A percentile compares a stretch with the other conserved stretches of the same genome.
Conservation (phyloP, 2,888 invertebrate genomes). For the Nomada ruficornis region DNA sequence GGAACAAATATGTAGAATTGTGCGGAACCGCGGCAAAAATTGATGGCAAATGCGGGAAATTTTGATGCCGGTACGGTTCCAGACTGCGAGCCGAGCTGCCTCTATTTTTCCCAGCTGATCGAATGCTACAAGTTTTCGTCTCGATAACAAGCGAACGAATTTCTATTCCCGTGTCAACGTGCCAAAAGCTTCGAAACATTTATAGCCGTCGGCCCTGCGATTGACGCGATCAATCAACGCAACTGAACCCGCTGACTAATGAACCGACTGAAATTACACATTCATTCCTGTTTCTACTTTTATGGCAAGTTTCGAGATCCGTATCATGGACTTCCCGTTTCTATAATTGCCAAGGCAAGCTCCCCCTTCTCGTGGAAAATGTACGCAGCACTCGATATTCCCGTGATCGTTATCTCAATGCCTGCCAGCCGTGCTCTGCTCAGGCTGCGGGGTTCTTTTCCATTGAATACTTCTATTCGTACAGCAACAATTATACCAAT, state of each 20-base stretch:
- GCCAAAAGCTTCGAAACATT: conserved; percentile 15
- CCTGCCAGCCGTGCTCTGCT: neutral
- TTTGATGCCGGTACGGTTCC: neutral
- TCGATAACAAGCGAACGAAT: neutral
- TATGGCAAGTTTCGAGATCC: too few species aligned
- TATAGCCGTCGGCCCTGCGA: neutral
- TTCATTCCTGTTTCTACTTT: neutral
- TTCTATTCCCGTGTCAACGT: neutral
- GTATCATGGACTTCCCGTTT: neutral
- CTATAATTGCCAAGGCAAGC: neutral
- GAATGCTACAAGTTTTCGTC: neutral
- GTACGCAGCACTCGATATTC: neutral
- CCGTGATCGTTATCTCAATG: neutral
- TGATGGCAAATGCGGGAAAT: neutral
- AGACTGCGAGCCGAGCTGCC: neutral
- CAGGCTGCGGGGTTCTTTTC: neutral
- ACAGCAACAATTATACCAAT: conserved; percentile 22
- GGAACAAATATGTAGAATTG: too few species aligned
- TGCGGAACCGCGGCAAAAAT: too few species aligned
- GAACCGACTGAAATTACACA: conserved; percentile 9
- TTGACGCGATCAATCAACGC: neutral
- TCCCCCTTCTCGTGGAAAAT: neutral
- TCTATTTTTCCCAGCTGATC: too few species aligned
- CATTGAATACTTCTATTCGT: neutral
- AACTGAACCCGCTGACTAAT: conserved; percentile 5